Evolutionary conservation across 2,113 vertebrate species (phyloP), one percentile per base, ranked within the genome.

Genomic region (Campylomormyrus tamandua): DNA sequence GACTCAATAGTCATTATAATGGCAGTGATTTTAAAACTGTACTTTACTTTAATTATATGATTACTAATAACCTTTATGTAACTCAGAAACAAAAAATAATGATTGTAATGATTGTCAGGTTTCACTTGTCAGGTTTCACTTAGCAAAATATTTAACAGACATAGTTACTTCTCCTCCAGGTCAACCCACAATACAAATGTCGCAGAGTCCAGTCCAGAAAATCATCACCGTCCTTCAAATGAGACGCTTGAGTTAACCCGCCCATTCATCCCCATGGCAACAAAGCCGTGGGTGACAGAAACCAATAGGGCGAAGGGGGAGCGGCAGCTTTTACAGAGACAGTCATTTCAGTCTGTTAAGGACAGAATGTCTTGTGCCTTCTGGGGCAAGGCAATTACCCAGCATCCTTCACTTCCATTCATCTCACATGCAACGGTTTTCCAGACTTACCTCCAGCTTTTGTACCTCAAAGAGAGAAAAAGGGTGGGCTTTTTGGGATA

Each of bases 211-310:
- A 58, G 39, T 39, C 50, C 21, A 56, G 85, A 52, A 87, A 52
- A 31, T 52, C n/a, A 31, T 53, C 17, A 58, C 52, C 19, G 10
- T 86, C 53, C 80, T 27, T 85, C 77, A 58, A 35, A 85, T 24
- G 52, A 84, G 70, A 49, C 9, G 21, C 87, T 45, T 88, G 19
- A n/a, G 62, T 80, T 84, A 90, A 90, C 66, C 52, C n/a, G n/a
- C n/a, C 87, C 66, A 87, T 87, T 49, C 48, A 90, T 90, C 86
- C 27, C 88, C 77, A 91, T 90, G 70, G 90, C 86, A 90, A 91
- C 91, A 86, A 56, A 50, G 42, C 74, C 10, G 17, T 87, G 83
- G 80, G 53, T 66, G 87, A 77, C 83, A 39, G n/a, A 87, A 70
- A 49, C 27, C 77, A 27, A n/a, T 58, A 21, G 45, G 58, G 87